A percentile compares a stretch with the other conserved stretches of the same genome.
Evolutionary conservation across 2,888 invertebrate species (phyloP).

Genomic region (Biston stratarius): DNA sequence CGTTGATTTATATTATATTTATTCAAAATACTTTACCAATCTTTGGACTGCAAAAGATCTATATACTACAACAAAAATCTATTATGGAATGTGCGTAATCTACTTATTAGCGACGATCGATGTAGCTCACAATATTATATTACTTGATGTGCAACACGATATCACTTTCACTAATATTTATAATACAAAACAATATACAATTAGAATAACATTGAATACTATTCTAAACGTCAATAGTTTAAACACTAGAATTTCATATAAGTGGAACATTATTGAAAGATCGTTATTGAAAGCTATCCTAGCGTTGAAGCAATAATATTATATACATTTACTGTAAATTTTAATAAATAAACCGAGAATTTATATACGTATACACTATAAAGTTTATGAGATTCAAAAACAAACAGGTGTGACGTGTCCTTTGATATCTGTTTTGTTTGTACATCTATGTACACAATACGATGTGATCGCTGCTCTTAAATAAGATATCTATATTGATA

Average conservation of each 20-base stretch:
- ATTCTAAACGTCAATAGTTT: conserved; percentile 62
- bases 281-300: conserved; percentile 43
- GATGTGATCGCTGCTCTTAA: conserved; percentile 60
- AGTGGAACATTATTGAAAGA: conserved; percentile 69
- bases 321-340: conserved; percentile 64
- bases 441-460: conserved; percentile 64
- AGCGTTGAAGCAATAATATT: conserved; percentile 51
- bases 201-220: conserved; percentile 72
- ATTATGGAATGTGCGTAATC: conserved; percentile 74
- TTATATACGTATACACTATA: conserved; percentile 68
- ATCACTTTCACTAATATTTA: conserved; percentile 55
- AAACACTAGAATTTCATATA: conserved; percentile 56
- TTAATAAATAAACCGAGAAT: conserved; percentile 73
- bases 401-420: conserved; percentile 62
- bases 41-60: conserved; percentile 75
- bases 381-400: conserved; percentile 75
- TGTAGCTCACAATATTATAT: conserved; percentile 42
- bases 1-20: conserved; percentile 38
- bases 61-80: conserved; percentile 59
- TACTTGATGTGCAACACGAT: conserved; percentile 62
- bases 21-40: conserved; percentile 64
- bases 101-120: conserved; percentile 45
- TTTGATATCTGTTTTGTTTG: conserved; percentile 60
- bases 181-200: conserved; percentile 67
- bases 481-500: conserved; percentile 45